Conservation (phyloP, 2,888 invertebrate species). For the Osmoderma eremita region DNA sequence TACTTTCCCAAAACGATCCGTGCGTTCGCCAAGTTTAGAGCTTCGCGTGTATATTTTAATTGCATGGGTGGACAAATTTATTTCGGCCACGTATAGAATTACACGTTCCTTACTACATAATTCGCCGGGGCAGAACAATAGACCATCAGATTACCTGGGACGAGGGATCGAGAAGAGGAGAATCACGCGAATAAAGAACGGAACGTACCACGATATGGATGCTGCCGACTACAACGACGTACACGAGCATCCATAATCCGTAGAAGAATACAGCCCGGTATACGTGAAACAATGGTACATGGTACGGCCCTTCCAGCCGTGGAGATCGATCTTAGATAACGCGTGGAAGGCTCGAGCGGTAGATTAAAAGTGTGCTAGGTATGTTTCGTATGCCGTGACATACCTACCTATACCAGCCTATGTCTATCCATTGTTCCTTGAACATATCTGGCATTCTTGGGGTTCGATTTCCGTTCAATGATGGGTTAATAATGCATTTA, state of each 20-base stretch:
- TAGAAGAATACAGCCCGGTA: neutral
- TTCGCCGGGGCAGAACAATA: slow-evolving; percentile 34
- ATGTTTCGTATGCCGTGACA: no score
- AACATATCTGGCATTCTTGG: slow-evolving; percentile 23
- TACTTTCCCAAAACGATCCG: slow-evolving; percentile 3
- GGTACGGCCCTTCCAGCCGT: slow-evolving; percentile 16
- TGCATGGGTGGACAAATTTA: slow-evolving; percentile 38
- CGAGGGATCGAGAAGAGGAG: neutral
- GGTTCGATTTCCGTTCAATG: slow-evolving; percentile 25
- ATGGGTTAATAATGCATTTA: slow-evolving; percentile 32
- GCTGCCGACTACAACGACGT: slow-evolving; percentile 15
- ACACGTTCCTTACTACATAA: slow-evolving; percentile 30
- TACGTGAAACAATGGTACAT: slow-evolving; percentile 32
- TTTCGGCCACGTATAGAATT: slow-evolving; percentile 30
- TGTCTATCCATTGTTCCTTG: no score
- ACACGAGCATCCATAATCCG: slow-evolving; percentile 5
- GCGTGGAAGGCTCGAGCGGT: slow-evolving; percentile 11
- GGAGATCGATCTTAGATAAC: slow-evolving; percentile 29
- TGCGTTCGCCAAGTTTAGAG: no score
- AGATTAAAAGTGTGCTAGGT: slow-evolving; percentile 19
- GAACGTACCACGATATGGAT: slow-evolving; percentile 1
- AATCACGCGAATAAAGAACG: slow-evolving; percentile 4
- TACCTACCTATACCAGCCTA: no score
- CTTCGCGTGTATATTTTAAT: slow-evolving; percentile 25
- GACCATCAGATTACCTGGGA: slow-evolving; percentile 23